Conservation (phyloP, 2,888 invertebrate species). For the Anarsia innoxiella region DNA sequence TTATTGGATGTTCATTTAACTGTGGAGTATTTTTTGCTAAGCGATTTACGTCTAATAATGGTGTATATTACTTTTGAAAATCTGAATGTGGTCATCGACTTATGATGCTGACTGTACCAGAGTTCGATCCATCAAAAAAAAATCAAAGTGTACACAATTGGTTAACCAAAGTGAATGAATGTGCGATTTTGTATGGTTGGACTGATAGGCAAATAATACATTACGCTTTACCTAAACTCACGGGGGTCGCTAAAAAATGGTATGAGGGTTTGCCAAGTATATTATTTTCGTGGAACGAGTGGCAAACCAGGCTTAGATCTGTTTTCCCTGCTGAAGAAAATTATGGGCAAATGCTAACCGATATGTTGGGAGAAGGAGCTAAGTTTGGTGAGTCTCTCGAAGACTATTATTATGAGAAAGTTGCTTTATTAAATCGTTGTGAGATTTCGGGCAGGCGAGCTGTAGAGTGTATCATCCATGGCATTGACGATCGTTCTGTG, state of each 20-base stretch:
- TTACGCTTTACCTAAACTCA: slow-evolving; percentile 6
- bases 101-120: too few species aligned
- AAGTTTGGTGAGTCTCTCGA: slow-evolving; percentile 15
- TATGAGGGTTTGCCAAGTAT: slow-evolving; percentile 7
- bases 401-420: too few species aligned
- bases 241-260: slow-evolving; percentile 9
- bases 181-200: slow-evolving; percentile 8
- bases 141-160: slow-evolving; percentile 6
- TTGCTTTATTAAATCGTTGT: too few species aligned
- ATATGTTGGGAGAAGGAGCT: slow-evolving; percentile 13
- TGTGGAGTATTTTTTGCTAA: too few species aligned
- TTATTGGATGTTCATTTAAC: too few species aligned
- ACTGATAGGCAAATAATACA: slow-evolving; percentile 6
- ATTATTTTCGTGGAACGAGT: slow-evolving; percentile 9
- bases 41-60: too few species aligned
- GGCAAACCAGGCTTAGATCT: slow-evolving; percentile 2
- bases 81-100: too few species aligned
- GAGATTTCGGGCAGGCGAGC: too few species aligned
- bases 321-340: slow-evolving; percentile 12
- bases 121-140: slow-evolving; percentile 6
- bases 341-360: slow-evolving; percentile 7
- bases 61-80: too few species aligned
- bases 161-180: slow-evolving; percentile 6
- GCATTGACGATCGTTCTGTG: too few species aligned
- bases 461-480: slow-evolving; percentile 14